phyloP scores from a whole-genome alignment of 2,888 invertebrate genomes.

The Napeogenes inachia region DNA sequence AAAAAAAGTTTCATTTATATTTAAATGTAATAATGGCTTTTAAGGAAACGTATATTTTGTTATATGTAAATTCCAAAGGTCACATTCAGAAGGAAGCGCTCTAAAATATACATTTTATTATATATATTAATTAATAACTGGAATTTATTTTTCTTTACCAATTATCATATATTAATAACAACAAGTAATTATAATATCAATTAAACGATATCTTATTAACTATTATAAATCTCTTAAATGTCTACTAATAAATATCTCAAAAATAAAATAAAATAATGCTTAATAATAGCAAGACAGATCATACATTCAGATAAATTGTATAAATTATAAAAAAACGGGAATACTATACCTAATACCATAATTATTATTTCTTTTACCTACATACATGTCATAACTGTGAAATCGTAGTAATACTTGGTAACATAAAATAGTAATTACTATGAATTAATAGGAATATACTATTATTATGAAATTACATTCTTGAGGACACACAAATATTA shows the following conservation, averaged over 20 bases:
- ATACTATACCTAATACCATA: not conserved
- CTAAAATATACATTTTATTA: constrained; percentile 11
- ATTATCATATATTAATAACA: constrained; percentile 26
- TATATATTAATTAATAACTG: constrained; percentile 24
- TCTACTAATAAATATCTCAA: constrained; percentile 2
- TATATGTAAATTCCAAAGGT: not conserved
- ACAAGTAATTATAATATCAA: constrained; percentile 23
- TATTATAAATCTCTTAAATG: constrained; percentile 9
- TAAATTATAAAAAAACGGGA: not conserved
- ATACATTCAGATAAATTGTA: not conserved
- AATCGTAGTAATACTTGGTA: constrained; percentile 1
- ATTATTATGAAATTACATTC: too few species aligned
- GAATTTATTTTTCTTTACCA: constrained; percentile 25
- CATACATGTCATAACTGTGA: not conserved
- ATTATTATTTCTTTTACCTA: too few species aligned
- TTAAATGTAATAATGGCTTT: not conserved
- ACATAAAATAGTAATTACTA: not conserved
- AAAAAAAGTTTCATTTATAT: too few species aligned
- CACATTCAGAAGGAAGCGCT: constrained; percentile 26
- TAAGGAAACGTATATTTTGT: not conserved
- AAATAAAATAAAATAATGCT: constrained; percentile 10
- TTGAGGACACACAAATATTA: too few species aligned
- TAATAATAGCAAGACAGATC: constrained; percentile 1
- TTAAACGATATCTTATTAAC: constrained; percentile 14
- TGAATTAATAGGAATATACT: too few species aligned